Evolutionary conservation across 1,140 invertebrate species (phyloP).

Genomic region (Chelonus insularis): DNA sequence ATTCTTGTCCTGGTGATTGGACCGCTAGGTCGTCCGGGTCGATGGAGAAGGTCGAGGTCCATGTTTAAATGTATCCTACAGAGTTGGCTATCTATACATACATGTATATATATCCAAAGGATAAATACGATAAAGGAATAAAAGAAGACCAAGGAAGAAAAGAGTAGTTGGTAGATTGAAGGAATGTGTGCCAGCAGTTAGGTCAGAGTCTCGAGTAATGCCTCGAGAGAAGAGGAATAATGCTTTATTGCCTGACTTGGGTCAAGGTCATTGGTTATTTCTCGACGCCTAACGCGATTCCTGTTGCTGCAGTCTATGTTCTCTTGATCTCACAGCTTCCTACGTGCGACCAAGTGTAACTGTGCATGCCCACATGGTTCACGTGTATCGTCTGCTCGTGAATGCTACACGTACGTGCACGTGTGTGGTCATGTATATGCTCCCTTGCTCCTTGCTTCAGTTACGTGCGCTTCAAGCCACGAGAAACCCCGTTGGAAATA

Average conservation of each 20-base stretch:
- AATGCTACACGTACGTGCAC: background rate
- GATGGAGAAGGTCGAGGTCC: slow-evolving; percentile 19
- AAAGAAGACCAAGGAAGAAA: background rate
- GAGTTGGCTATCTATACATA: background rate
- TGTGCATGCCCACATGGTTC: slow-evolving; percentile 16
- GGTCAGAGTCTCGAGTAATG: slow-evolving; percentile 35
- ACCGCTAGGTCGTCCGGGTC: slow-evolving; percentile 29
- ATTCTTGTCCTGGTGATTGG: slow-evolving; percentile 21
- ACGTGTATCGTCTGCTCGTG: background rate
- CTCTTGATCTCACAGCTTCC: slow-evolving; percentile 1
- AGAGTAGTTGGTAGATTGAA: slow-evolving; percentile 13
- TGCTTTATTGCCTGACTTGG: slow-evolving; percentile 40
- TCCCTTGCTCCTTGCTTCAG: background rate
- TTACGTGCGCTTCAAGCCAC: slow-evolving; percentile 11
- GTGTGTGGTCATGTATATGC: background rate
- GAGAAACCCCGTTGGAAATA: slow-evolving; percentile 5
- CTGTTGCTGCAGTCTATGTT: background rate
- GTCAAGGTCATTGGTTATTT: slow-evolving; percentile 40
- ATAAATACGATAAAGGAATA: background rate
- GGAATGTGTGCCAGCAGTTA: slow-evolving; percentile 47
- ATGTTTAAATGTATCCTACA: background rate
- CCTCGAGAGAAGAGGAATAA: slow-evolving; percentile 16
- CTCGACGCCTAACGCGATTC: slow-evolving; percentile 13
- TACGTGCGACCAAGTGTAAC: slow-evolving; percentile 27
- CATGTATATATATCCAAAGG: background rate